phyloP scores from a whole-genome alignment of 1,140 invertebrate genomes.

The Brachionus angularis region DNA sequence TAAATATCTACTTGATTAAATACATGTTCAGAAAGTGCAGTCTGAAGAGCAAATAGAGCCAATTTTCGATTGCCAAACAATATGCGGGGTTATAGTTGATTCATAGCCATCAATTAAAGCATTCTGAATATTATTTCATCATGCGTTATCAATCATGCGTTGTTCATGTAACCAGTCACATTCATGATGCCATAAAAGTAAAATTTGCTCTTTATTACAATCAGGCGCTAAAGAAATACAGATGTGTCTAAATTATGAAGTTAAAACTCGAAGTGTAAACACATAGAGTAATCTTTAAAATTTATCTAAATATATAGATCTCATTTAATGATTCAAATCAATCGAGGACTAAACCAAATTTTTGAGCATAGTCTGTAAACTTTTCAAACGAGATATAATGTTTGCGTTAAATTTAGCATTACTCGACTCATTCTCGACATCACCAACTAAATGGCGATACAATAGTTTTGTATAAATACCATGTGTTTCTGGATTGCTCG shows the following conservation, averaged over 20 bases:
- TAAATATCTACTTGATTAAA: conserved; percentile 58
- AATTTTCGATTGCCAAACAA: conserved; percentile 55
- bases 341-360: conserved; percentile 29
- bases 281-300: conserved; percentile 55
- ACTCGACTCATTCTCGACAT: conserved; percentile 32
- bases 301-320: conserved; percentile 54
- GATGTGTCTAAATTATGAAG: conserved; percentile 56
- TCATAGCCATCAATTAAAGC: conserved; percentile 20
- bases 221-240: conserved; percentile 53
- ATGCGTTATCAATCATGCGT: conserved; percentile 55
- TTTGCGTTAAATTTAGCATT: conserved; percentile 12
- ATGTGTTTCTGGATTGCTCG: conserved; percentile 44
- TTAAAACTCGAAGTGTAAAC: conserved; percentile 53
- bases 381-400: neutral
- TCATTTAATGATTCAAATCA: conserved; percentile 48
- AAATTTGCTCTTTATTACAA: conserved; percentile 49
- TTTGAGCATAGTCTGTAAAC: neutral
- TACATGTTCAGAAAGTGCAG: conserved; percentile 53
- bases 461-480: conserved; percentile 28
- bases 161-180: conserved; percentile 56
- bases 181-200: conserved; percentile 58
- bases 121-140: conserved; percentile 52
- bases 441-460: conserved; percentile 37
- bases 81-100: no score
- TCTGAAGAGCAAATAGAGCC: conserved; percentile 55